Evolutionary conservation across 2,113 vertebrate genomes (phyloP), one percentile per base, ranked within the genome.

Genomic region (Forbesichthys papilliferus): DNA sequence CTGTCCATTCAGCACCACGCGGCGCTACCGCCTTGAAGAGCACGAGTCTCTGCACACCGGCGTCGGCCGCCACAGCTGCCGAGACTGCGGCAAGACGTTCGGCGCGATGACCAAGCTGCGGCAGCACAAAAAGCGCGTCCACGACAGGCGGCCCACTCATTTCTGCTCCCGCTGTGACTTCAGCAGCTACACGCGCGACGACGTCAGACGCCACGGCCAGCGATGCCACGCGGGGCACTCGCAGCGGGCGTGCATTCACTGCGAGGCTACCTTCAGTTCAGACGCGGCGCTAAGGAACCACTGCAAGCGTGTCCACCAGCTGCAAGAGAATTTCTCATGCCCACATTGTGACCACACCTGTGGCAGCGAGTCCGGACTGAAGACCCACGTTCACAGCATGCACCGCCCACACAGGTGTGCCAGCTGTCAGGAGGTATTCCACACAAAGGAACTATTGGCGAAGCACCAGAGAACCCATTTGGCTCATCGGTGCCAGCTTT

Each of bases 1-100:
- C 87, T 99, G 96, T 0, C 90, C 93, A 36, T 98, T 99, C 78
- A 94, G 94, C 84, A 98, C 96, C 65, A 92, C 93, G 0, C 92
- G 96, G 1, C 94, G 94, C 14, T 96, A 98, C 81, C 94, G 96
- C 12, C 79, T 98, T 57, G 94, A 96, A 11, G 95, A 96, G 10
- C 97, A 98, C 56, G 93, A 96, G 87, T 97, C 97, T 48, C 87
- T 95, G 66, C 96, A 98, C 86, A 98, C 96, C 0, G 95, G 97
- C 0, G 74, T 95, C 54, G 96, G 97, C 6, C 95, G 97, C n/a
- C 93, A 96, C 11, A 13, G 86, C 62, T 98, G 97, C 0, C 42
- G 87, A 2, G 64, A 86, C 61, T 98, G 97, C 46, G 61, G 77
- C 27, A 95, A 95, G 73, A 97, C 96, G 1, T 98, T 98, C 0